Base-by-base conservation (phyloP, 2,888 invertebrate genomes). In the Scrobipalpa atriplicella region DNA sequence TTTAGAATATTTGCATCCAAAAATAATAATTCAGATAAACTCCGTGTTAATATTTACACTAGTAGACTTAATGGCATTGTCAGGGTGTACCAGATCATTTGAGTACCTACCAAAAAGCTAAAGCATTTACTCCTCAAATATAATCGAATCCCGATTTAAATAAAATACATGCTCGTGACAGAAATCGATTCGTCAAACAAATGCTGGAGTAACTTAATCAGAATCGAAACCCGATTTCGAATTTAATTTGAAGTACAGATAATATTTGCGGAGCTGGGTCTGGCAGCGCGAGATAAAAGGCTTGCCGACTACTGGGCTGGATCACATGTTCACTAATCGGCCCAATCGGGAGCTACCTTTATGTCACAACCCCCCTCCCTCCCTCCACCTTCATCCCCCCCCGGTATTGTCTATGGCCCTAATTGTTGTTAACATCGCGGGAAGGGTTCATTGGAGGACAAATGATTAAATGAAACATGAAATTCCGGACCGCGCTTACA, bases 201-300 rank as follows among this genome's bases (percentile, higher is more conserved):
- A n/a, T 29, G 16, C 3, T 6, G 36, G 47, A 60, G 36, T 58
- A 3, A 47, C 38, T 52, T 77, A 76, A 72, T 75, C 79, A 67
- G 78, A 79, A 83, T 81, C 79, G 77, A 80, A n/a, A 75, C 75
- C 78, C 78, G 77, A 81, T 81, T 82, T 77, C 77, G 79, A 79
- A 82, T 84, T 84, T 81, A 83, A 84, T 84, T 84, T 77, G 76
- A 76, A 77, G 74, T 72, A 73, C 72, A 77, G 80, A 81, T 82
- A 82, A 79, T 80, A 84, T 81, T 83, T 76, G 76, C 75, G 74
- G 72, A 72, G 72, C 74, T 71, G 69, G 69, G 69, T 75, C 86
- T 85, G 86, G 72, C 73, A 68, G 70, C 66, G 72, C 70, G 76
- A 84, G 87, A 87, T 87, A 87, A 85, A 86, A 81, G 85, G 82